Percentiles rank a stretch among this genome's conserved stretches.
Conservation (phyloP, 2,888 invertebrate genomes). For the Enchytraeus crypticus region DNA sequence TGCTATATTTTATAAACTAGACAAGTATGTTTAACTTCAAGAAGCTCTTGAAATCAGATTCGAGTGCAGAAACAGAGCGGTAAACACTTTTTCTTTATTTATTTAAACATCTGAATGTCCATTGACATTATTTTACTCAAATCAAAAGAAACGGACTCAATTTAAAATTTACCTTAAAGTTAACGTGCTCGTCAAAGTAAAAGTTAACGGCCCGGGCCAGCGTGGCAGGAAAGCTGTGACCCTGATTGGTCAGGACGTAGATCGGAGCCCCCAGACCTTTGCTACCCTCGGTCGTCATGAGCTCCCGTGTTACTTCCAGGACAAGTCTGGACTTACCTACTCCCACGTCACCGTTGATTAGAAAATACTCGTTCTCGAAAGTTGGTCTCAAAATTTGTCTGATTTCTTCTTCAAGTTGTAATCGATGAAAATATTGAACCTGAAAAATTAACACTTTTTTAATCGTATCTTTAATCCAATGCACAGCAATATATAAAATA, state of each 20-base stretch:
- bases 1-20: too few species aligned
- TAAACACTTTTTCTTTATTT: too few species aligned
- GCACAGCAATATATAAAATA: too few species aligned
- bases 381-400: not conserved
- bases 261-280: conserved; percentile 21
- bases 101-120: too few species aligned
- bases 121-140: too few species aligned
- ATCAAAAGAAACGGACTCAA: too few species aligned
- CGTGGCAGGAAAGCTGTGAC: conserved; percentile 23
- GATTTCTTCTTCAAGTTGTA: not conserved
- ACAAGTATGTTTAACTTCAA: too few species aligned
- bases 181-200: conserved; percentile 28
- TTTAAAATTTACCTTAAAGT: conserved; percentile 12
- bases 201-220: conserved; percentile 23
- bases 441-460: too few species aligned
- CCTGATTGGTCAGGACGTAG: conserved; percentile 21
- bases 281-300: conserved; percentile 11
- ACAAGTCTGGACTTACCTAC: conserved; percentile 24
- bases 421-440: not conserved
- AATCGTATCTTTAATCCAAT: too few species aligned
- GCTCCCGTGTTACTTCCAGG: conserved; percentile 17
- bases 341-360: conserved; percentile 24
- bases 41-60: too few species aligned
- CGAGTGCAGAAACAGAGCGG: too few species aligned
- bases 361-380: conserved; percentile 24